Conservation (phyloP, 1,140 invertebrate genomes). For the Pantala flavescens region DNA sequence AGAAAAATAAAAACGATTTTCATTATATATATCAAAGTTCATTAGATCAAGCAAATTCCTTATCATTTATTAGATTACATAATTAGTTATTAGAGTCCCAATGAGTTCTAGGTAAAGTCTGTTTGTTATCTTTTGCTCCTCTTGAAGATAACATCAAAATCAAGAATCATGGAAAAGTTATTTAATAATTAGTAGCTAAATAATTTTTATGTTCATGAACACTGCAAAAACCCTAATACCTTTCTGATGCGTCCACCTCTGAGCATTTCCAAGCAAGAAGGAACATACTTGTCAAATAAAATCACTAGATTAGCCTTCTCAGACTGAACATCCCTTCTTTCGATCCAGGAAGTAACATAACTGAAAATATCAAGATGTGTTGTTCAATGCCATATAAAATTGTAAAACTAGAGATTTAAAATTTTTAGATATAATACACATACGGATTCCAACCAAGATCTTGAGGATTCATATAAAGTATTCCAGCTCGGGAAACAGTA, state of each 20-base stretch:
- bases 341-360: constrained; percentile 85
- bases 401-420: not conserved
- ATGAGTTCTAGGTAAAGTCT: too few species aligned
- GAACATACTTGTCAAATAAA: constrained; percentile 93
- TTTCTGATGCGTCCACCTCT: constrained; percentile 69
- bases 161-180: too few species aligned
- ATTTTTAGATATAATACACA: constrained; percentile 32
- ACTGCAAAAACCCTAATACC: not conserved
- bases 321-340: constrained; percentile 52
- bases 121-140: too few species aligned
- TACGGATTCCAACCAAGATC: constrained; percentile 96
- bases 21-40: not conserved
- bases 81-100: too few species aligned
- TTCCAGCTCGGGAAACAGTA: constrained; percentile 87
- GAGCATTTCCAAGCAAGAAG: constrained; percentile 64
- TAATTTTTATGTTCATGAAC: too few species aligned
- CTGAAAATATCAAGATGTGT: constrained; percentile 33
- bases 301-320: constrained; percentile 73
- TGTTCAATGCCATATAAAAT: too few species aligned
- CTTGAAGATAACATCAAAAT: too few species aligned
- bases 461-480: constrained; percentile 81
- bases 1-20: not conserved
- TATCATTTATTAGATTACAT: too few species aligned
- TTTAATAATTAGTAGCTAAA: too few species aligned
- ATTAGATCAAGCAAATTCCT: too few species aligned